phyloP scores from a whole-genome alignment of 2,113 vertebrate genomes.

The Muntiacus reevesi region DNA sequence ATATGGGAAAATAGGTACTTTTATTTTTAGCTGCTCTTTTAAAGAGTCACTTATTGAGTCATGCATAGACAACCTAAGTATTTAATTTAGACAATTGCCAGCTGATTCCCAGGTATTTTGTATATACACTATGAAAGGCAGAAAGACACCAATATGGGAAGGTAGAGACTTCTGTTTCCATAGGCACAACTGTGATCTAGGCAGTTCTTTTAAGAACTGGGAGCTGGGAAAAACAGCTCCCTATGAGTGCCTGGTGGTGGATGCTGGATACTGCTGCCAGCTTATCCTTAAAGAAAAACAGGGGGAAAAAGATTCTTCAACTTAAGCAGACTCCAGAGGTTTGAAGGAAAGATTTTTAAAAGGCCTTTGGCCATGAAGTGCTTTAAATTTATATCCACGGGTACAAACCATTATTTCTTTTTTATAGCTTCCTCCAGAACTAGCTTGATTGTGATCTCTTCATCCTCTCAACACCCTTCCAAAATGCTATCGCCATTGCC shows the following conservation, averaged over 20 bases:
- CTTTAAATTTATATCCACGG: background rate
- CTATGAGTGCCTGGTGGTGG: background rate
- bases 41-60: slow-evolving; percentile 19
- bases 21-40: slow-evolving; percentile 49
- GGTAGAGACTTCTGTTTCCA: background rate
- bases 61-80: background rate
- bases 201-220: slow-evolving; percentile 13
- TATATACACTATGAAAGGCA: background rate
- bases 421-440: background rate
- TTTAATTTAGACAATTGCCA: background rate
- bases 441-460: background rate
- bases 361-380: background rate
- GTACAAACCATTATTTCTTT: background rate
- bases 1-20: background rate
- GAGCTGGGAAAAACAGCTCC: background rate
- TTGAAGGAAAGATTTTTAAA: background rate
- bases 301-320: background rate
- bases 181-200: background rate
- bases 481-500: background rate
- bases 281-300: background rate
- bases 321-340: background rate
- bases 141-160: background rate
- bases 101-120: background rate
- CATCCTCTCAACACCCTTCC: background rate
- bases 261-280: background rate